A percentile compares a stretch with the other conserved stretches of the same genome.
phyloP scores from a whole-genome alignment of 2,797 vertebrate species.

The Platalea minor region DNA sequence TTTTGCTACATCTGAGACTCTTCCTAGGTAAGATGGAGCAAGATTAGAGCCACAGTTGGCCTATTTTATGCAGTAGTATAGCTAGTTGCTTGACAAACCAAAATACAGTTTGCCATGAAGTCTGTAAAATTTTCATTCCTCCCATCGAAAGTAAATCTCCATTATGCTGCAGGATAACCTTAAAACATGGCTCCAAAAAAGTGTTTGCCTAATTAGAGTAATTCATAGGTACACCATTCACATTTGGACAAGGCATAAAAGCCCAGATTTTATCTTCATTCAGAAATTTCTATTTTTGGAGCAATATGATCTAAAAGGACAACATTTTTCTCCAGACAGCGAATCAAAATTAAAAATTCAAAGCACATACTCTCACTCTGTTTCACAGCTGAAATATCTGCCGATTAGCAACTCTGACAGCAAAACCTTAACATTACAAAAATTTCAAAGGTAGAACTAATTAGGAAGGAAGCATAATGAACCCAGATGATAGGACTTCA shows the following conservation, averaged over 20 bases:
- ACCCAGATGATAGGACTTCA: neutral
- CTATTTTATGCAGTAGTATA: neutral
- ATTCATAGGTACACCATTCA: neutral
- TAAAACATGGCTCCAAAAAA: neutral
- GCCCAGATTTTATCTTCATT: neutral
- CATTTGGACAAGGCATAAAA: neutral
- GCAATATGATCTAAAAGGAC: neutral
- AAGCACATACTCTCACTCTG: neutral
- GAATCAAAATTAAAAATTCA: conserved; percentile 7
- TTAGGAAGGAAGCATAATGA: neutral
- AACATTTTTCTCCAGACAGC: neutral
- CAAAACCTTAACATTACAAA: neutral
- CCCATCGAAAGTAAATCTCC: accelerated
- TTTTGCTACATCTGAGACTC: neutral
- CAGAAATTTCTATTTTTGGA: neutral
- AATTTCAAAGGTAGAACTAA: conserved; percentile 1
- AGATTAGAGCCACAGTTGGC: neutral
- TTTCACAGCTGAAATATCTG: conserved; percentile 14
- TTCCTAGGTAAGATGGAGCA: neutral
- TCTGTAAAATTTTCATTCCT: neutral
- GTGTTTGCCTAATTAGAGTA: neutral
- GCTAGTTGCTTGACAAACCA: neutral
- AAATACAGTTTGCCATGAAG: neutral
- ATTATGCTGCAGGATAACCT: neutral
- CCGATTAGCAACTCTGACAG: neutral